Percentiles rank a stretch among this genome's conserved stretches.
These are phyloP conservation scores for Rhopalosiphum padi DNA, from an alignment of 1,140 invertebrate species.

Conservation along the genomic window DNA sequence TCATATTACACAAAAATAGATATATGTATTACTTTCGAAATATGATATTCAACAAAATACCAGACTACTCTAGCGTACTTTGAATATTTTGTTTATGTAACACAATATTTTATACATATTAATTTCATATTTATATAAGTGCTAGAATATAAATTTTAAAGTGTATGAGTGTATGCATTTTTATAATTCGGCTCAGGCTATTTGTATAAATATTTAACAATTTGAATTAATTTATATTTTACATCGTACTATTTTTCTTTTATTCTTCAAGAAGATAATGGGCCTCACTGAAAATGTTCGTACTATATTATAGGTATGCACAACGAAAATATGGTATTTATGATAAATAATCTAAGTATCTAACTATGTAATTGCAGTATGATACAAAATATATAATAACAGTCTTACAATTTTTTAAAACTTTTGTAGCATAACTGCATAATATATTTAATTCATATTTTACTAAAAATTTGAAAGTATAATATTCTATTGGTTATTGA, in stretches of 20 bases:
- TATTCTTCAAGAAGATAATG: too few species aligned
- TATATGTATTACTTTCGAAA: background rate
- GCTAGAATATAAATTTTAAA: constrained; percentile 11
- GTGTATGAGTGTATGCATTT: background rate
- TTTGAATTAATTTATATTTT: background rate
- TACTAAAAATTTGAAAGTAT: background rate
- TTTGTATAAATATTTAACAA: background rate
- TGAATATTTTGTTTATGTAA: constrained; percentile 4
- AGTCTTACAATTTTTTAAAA: background rate
- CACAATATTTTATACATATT: background rate
- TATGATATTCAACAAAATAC: background rate
- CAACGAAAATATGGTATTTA: background rate
- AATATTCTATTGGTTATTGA: background rate
- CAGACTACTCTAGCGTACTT: background rate
- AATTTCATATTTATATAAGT: background rate
- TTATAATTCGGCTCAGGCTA: background rate
- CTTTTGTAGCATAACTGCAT: background rate
- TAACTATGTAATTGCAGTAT: background rate
- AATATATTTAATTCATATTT: background rate
- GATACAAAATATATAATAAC: background rate
- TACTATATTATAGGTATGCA: background rate
- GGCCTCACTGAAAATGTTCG: too few species aligned
- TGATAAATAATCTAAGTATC: background rate
- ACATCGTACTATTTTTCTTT: background rate
- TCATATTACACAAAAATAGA: background rate